phyloP scores from a whole-genome alignment of 2,797 vertebrate species.

The Cetoscarus ocellatus region DNA sequence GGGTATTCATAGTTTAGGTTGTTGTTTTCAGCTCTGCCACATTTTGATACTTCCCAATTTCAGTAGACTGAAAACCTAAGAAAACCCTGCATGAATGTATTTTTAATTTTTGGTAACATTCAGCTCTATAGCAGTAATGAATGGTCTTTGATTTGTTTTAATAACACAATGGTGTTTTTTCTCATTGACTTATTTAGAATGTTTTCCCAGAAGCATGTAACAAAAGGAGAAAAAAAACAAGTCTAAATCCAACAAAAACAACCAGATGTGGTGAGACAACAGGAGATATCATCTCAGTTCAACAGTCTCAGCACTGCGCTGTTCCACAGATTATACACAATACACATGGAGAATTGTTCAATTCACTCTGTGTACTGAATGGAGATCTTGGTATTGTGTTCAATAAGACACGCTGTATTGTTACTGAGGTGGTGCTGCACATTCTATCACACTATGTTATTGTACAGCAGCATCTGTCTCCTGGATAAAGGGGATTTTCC shows the following conservation, averaged over 20 bases:
- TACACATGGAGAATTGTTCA: constrained; percentile 20
- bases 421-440: constrained; percentile 13
- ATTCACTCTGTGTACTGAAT: constrained; percentile 20
- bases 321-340: constrained; percentile 26
- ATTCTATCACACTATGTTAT: constrained; percentile 14
- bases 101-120: constrained; percentile 4
- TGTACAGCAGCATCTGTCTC: constrained; percentile 9
- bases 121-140: background rate
- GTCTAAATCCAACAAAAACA: constrained; percentile 43
- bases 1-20: constrained; percentile 12
- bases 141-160: background rate
- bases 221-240: constrained; percentile 18
- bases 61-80: background rate
- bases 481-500: background rate
- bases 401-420: constrained; percentile 19
- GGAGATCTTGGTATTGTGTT: constrained; percentile 22
- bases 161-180: constrained; percentile 15
- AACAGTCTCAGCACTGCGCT: background rate
- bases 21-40: constrained; percentile 4
- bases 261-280: constrained; percentile 41
- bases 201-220: constrained; percentile 23
- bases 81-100: background rate
- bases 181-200: constrained; percentile 36
- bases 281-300: constrained; percentile 35
- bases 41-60: constrained; percentile 12